Percentiles rank a stretch among this genome's conserved stretches.
These are phyloP conservation scores for Pristis pectinata DNA, from an alignment of 2,797 vertebrate genomes.

Conservation along the genomic window DNA sequence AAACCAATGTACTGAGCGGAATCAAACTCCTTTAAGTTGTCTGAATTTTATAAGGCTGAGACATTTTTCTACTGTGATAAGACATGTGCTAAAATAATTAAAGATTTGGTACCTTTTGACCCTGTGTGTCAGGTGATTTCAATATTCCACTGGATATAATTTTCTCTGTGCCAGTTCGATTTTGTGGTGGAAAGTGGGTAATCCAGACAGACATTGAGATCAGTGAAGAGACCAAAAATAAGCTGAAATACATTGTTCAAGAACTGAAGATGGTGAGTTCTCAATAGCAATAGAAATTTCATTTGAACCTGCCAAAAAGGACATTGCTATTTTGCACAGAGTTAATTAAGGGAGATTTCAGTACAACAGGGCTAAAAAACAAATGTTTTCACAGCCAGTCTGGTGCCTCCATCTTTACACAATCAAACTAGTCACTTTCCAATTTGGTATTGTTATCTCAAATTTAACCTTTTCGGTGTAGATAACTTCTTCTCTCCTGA, in stretches of 20 bases:
- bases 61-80: not conserved
- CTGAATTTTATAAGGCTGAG: not conserved
- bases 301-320: not conserved
- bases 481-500: not conserved
- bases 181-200: slow-evolving; percentile 65
- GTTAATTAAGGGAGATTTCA: not conserved
- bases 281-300: not conserved
- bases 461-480: not conserved
- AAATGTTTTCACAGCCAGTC: not conserved
- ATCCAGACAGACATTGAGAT: slow-evolving; percentile 54
- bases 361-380: not conserved
- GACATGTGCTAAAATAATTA: not conserved
- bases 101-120: not conserved
- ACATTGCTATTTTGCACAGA: not conserved
- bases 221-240: slow-evolving; percentile 51
- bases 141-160: slow-evolving; percentile 66
- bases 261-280: slow-evolving; percentile 66
- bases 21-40: not conserved
- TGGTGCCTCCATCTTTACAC: not conserved
- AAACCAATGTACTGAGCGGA: not conserved
- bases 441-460: not conserved
- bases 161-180: slow-evolving; percentile 76
- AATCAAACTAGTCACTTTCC: not conserved
- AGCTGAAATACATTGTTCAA: slow-evolving; percentile 52
- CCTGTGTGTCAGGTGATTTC: slow-evolving; percentile 59